These are phyloP conservation scores for Nesidiocoris tenuis DNA, from an alignment of 2,888 invertebrate genomes.

Conservation along the genomic window DNA sequence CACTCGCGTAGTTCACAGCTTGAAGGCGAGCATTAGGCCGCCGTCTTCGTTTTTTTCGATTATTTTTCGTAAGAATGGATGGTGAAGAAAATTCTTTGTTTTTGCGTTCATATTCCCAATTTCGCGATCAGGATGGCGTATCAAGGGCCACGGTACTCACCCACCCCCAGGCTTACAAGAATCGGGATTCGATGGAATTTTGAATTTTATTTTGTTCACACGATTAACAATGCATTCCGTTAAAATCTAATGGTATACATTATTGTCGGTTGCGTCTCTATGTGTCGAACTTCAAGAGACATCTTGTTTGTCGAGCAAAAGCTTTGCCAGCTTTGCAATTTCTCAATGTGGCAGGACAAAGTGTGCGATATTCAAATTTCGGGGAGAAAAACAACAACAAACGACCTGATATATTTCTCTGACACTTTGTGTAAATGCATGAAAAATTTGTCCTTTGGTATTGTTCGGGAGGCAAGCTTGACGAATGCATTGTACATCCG, in stretches of 20 bases:
- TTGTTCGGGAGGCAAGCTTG: constrained; percentile 46
- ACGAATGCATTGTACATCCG: constrained; percentile 47
- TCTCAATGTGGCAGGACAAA: constrained; percentile 8
- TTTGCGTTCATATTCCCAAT: constrained; percentile 24
- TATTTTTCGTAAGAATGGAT: constrained; percentile 41
- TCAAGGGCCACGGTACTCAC: constrained; percentile 6
- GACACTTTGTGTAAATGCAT: constrained; percentile 19
- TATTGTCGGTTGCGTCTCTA: constrained; percentile 3
- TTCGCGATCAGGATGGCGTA: neutral
- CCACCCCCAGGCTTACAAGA: constrained; percentile 1
- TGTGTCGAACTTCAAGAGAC: neutral
- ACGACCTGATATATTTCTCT: neutral
- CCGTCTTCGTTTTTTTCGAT: constrained; percentile 43
- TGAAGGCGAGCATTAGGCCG: constrained; percentile 42
- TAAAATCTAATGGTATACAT: neutral
- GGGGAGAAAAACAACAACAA: neutral
- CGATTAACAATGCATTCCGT: constrained; percentile 25
- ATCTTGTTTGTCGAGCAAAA: neutral
- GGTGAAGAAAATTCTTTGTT: constrained; percentile 53
- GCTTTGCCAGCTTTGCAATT: constrained; percentile 24
- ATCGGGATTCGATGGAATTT: neutral
- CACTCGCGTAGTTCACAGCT: constrained; percentile 49
- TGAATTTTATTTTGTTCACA: neutral
- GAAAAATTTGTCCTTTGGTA: constrained; percentile 22
- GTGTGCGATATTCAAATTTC: constrained; percentile 2